These are phyloP conservation scores for Pipa parva DNA, from an alignment of 2,113 vertebrate species.

Conservation along the genomic window DNA sequence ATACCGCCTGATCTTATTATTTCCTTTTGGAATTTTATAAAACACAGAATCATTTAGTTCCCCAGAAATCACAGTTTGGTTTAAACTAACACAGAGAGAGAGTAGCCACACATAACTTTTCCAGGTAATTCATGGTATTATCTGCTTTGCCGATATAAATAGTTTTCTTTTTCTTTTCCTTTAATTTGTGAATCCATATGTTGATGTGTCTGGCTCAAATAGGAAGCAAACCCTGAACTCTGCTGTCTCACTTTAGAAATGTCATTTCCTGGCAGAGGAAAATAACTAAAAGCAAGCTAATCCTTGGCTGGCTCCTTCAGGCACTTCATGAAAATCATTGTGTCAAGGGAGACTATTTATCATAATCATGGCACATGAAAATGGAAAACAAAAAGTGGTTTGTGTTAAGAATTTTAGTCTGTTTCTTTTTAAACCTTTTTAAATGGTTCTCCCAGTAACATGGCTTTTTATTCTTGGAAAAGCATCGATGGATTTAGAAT, in stretches of 20 bases:
- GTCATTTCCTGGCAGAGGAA: constrained; percentile 1
- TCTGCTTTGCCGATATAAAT: no score
- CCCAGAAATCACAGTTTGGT: no score
- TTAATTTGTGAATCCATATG: background rate
- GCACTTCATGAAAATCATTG: background rate
- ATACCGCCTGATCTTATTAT: no score
- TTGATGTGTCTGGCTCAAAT: background rate
- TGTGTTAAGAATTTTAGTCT: background rate
- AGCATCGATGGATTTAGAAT: no score
- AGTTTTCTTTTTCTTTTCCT: no score
- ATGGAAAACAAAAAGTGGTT: background rate
- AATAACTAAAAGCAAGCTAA: background rate
- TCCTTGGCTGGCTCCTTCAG: background rate
- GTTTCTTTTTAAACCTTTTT: background rate
- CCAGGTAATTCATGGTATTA: no score
- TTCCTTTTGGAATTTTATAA: no score
- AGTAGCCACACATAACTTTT: no score
- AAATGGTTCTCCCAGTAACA: no score
- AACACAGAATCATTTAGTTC: no score
- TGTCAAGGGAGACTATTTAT: background rate
- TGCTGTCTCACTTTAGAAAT: background rate
- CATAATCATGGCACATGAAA: background rate
- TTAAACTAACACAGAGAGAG: no score
- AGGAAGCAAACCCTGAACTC: background rate
- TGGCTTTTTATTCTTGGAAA: no score